phyloP scores from a whole-genome alignment of 2,888 invertebrate genomes.

The Hirtodrosophila alboralis region DNA sequence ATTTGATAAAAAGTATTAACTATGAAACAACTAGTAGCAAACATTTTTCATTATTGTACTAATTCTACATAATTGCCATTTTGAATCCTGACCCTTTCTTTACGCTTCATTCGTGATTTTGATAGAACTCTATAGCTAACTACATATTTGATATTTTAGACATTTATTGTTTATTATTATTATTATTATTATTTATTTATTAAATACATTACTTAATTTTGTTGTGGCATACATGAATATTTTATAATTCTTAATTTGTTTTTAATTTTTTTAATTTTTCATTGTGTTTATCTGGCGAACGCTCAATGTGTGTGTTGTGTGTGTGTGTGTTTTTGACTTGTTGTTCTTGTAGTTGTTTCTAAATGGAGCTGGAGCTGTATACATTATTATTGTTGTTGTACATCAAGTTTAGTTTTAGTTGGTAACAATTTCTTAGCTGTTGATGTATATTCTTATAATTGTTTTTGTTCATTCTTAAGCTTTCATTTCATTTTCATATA shows the following conservation, averaged over 20 bases:
- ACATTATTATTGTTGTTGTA: conserved; percentile 52
- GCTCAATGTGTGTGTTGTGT: conserved; percentile 19
- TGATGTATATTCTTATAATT: conserved; percentile 51
- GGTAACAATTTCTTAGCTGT: conserved; percentile 55
- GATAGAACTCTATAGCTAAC: conserved; percentile 60
- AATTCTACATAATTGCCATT: conserved; percentile 65
- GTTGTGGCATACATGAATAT: conserved; percentile 22
- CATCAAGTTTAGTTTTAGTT: conserved; percentile 56
- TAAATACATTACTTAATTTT: conserved; percentile 13
- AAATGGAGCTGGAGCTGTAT: conserved; percentile 73
- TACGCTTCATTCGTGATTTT: conserved; percentile 10
- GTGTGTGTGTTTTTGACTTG: conserved; percentile 17
- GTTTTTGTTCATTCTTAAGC: conserved; percentile 43
- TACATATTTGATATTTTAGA: conserved; percentile 69
- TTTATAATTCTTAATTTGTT: conserved; percentile 3
- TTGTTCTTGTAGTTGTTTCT: conserved; percentile 46
- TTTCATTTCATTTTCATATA: conserved; percentile 17
- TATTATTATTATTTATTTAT: conserved; percentile 1
- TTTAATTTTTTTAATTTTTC: not conserved
- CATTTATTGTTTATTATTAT: conserved; percentile 48
- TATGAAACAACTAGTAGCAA: conserved; percentile 74
- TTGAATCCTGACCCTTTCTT: conserved; percentile 32
- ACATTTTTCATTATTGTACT: conserved; percentile 60
- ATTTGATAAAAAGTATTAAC: conserved; percentile 56
- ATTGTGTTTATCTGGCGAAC: conserved; percentile 7